Conservation (phyloP, 2,888 invertebrate genomes). For the Xestia xanthographa region DNA sequence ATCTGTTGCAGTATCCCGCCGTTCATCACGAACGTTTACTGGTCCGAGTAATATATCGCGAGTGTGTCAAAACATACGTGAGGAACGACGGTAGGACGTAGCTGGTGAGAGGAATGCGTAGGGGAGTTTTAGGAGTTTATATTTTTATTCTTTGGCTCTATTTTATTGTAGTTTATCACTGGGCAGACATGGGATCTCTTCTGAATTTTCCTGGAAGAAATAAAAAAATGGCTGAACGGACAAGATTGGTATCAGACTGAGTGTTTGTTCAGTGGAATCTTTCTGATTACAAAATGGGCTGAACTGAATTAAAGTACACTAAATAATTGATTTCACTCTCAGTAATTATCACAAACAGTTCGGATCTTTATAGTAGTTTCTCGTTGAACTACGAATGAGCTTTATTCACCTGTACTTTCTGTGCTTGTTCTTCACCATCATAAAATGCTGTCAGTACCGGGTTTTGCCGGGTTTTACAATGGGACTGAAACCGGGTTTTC, state of each 20-base stretch:
- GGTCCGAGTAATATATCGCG: conserved; percentile 58
- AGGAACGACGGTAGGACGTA: conserved; percentile 56
- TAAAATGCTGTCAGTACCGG: not conserved
- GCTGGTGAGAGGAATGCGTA: conserved; percentile 43
- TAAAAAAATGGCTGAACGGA: not conserved
- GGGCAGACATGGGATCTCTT: conserved; percentile 21
- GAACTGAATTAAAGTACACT: not conserved
- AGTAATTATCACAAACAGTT: not conserved
- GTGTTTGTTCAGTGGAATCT: not conserved
- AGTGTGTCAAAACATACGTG: conserved; percentile 66
- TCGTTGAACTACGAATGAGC: not conserved
- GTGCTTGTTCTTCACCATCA: too few species aligned
- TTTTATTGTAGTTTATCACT: conserved; percentile 51
- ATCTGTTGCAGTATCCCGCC: not conserved
- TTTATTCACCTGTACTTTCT: not conserved
- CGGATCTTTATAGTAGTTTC: not conserved
- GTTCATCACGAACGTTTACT: conserved; percentile 66
- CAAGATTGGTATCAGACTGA: not conserved
- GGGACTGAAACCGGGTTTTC: too few species aligned
- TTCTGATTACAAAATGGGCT: not conserved
- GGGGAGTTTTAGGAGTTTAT: conserved; percentile 28
- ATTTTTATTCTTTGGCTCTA: conserved; percentile 36
- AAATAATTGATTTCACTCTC: not conserved
- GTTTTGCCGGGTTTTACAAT: too few species aligned
- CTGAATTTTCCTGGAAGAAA: not conserved